These are phyloP conservation scores for Nannospalax galili DNA, from an alignment of 2,113 vertebrate species.

Conservation along the genomic window DNA sequence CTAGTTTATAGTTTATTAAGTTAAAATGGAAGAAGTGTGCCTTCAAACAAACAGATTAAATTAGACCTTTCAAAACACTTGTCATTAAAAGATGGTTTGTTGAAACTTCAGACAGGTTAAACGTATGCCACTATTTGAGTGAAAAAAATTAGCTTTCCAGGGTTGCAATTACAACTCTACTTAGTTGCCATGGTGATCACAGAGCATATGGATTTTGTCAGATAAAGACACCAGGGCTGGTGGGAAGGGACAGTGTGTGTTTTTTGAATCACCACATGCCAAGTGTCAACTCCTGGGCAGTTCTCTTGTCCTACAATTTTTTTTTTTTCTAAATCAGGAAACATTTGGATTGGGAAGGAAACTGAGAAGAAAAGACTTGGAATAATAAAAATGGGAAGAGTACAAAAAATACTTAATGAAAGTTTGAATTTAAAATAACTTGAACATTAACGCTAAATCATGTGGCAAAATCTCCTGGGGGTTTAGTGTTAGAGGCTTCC, in stretches of 20 bases:
- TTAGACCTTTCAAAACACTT: constrained; percentile 88
- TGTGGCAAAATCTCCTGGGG: not conserved
- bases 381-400: not conserved
- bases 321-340: not conserved
- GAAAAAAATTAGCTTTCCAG: constrained; percentile 87
- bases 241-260: constrained; percentile 80
- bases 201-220: constrained; percentile 88
- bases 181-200: constrained; percentile 87
- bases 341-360: not conserved
- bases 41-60: constrained; percentile 82
- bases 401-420: constrained; percentile 20
- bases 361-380: not conserved
- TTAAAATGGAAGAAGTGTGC: constrained; percentile 72
- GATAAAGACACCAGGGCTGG: constrained; percentile 85
- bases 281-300: constrained; percentile 79
- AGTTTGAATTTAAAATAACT: constrained; percentile 45
- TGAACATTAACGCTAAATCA: constrained; percentile 15
- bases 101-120: constrained; percentile 89
- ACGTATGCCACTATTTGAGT: constrained; percentile 85
- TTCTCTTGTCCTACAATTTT: constrained; percentile 38
- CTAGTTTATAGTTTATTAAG: constrained; percentile 70
- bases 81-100: constrained; percentile 87
- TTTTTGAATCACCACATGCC: constrained; percentile 83
- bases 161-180: constrained; percentile 87
- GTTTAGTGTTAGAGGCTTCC: not conserved